Conservation (phyloP, 1,140 invertebrate genomes). For the Oncopodura yosiiana region DNA sequence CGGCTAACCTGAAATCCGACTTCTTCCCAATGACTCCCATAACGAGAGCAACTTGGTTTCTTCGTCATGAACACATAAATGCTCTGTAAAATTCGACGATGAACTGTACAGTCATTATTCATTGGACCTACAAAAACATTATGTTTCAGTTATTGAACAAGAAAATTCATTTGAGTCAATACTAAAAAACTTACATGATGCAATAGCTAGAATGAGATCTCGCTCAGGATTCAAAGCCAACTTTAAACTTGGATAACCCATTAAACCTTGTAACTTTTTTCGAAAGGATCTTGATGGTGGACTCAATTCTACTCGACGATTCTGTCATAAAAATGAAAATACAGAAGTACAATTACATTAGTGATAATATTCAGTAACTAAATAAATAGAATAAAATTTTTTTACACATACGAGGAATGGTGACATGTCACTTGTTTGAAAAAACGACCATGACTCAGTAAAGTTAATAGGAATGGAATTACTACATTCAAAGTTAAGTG, state of each 20-base stretch:
- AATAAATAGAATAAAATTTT: not conserved
- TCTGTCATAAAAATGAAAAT: not conserved
- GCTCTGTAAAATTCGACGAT: constrained; percentile 44
- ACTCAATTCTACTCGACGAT: not conserved
- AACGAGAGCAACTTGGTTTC: constrained; percentile 43
- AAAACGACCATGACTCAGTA: constrained; percentile 34
- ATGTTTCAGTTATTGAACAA: not conserved
- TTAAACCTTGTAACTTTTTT: constrained; percentile 19
- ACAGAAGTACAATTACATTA: not conserved
- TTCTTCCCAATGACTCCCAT: constrained; percentile 49
- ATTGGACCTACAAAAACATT: constrained; percentile 39
- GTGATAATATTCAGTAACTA: not conserved
- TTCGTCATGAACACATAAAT: constrained; percentile 46
- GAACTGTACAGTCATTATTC: constrained; percentile 41
- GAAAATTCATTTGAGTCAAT: not conserved
- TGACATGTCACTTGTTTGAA: constrained; percentile 33
- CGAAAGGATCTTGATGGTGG: not conserved
- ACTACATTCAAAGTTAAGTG: constrained; percentile 34
- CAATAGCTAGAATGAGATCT: constrained; percentile 45
- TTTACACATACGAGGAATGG: constrained; percentile 16
- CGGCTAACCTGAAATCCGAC: constrained; percentile 47
- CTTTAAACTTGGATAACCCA: constrained; percentile 42
- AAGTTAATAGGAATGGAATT: constrained; percentile 35
- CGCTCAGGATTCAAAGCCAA: constrained; percentile 39
- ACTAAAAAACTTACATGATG: constrained; percentile 40